Percentiles rank a stretch among this genome's conserved stretches.
Evolutionary conservation across 2,888 invertebrate species (phyloP).

Genomic region (Temnothorax ravouxi): DNA sequence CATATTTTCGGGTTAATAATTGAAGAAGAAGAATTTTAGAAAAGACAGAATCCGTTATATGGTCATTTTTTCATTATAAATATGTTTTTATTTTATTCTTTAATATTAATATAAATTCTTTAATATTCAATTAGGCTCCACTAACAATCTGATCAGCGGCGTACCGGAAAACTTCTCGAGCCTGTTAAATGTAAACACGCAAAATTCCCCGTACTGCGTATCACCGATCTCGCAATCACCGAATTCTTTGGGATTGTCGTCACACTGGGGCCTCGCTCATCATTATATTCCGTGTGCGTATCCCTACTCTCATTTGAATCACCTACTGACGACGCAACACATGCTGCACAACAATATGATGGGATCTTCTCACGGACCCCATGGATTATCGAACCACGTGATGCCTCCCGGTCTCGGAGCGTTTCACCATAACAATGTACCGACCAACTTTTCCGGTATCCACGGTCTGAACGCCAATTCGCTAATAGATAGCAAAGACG

Average conservation of each 20-base stretch:
- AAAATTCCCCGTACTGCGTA: slow-evolving; percentile 81
- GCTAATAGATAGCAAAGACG: slow-evolving; percentile 87
- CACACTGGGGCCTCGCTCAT: slow-evolving; percentile 79
- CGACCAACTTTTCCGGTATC: slow-evolving; percentile 88
- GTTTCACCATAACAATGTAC: slow-evolving; percentile 74
- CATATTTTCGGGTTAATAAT: background rate
- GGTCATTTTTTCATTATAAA: background rate
- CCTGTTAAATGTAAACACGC: slow-evolving; percentile 81
- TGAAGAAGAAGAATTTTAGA: background rate
- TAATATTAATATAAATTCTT: background rate
- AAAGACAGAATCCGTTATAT: background rate
- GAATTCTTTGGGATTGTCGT: slow-evolving; percentile 80
- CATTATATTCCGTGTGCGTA: slow-evolving; percentile 79
- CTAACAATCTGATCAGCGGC: slow-evolving; percentile 68
- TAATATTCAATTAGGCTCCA: slow-evolving; percentile 67
- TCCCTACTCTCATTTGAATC: slow-evolving; percentile 81
- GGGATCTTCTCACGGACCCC: slow-evolving; percentile 71
- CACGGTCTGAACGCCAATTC: slow-evolving; percentile 88
- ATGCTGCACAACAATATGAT: slow-evolving; percentile 79
- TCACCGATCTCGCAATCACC: slow-evolving; percentile 82
- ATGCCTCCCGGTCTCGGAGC: slow-evolving; percentile 70
- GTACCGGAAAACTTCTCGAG: slow-evolving; percentile 78
- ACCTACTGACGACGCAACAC: slow-evolving; percentile 83
- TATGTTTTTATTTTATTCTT: background rate
- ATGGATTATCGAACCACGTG: slow-evolving; percentile 71